Evolutionary conservation across 2,888 invertebrate genomes (phyloP).

Genomic region (Agrochola circellaris): DNA sequence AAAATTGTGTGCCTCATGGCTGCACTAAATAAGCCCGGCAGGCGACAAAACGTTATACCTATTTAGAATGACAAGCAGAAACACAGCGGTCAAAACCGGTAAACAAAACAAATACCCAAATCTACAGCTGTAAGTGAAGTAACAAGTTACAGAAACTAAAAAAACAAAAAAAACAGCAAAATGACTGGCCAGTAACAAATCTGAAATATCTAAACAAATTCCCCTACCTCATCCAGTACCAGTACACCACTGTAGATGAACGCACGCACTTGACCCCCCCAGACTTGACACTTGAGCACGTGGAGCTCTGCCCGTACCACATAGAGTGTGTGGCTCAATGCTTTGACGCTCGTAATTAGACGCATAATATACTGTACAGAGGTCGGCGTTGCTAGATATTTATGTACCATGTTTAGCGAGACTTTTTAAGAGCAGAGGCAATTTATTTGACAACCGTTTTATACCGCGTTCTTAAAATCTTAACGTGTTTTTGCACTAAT

Average conservation of each 20-base stretch:
- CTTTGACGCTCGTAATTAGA: slow-evolving; percentile 50
- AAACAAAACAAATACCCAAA: neutral
- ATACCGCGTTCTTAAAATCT: neutral
- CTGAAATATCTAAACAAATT: neutral
- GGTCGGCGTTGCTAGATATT: slow-evolving; percentile 21
- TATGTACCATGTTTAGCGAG: neutral
- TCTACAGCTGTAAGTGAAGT: neutral
- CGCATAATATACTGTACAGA: slow-evolving; percentile 17
- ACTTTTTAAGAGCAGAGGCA: too few relatives aligned
- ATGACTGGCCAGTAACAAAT: slow-evolving; percentile 6
- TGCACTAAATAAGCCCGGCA: neutral
- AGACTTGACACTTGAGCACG: slow-evolving; percentile 67
- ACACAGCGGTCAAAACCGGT: neutral
- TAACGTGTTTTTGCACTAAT: neutral
- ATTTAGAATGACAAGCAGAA: neutral
- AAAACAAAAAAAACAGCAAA: neutral
- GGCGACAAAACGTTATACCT: neutral
- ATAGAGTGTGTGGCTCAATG: slow-evolving; percentile 8
- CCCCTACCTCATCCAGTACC: slow-evolving; percentile 5
- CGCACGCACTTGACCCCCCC: slow-evolving; percentile 66
- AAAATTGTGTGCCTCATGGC: neutral
- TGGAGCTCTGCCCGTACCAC: slow-evolving; percentile 33
- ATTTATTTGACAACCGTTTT: neutral
- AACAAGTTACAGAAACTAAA: neutral
- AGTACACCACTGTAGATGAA: slow-evolving; percentile 15